Evolutionary conservation across 2,888 invertebrate genomes (phyloP).

Genomic region (Bombylius major): DNA sequence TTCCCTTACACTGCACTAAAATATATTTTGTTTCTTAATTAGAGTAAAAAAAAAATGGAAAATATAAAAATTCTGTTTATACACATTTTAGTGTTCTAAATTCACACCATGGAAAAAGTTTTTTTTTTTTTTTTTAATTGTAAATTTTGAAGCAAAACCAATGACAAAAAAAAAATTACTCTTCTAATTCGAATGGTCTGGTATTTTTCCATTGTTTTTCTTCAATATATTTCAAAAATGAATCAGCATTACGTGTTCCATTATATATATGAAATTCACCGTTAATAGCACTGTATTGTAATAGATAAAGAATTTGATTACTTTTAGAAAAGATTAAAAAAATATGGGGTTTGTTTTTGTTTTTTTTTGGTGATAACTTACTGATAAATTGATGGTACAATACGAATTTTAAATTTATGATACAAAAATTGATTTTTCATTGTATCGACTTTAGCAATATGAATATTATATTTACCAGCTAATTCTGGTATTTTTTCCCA

Average conservation of each 20-base stretch:
- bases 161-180: too few relatives aligned
- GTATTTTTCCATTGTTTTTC: conserved; percentile 76
- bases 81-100: too few relatives aligned
- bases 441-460: conserved; percentile 87
- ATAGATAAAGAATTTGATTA: not conserved
- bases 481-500: conserved; percentile 77
- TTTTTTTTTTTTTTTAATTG: too few relatives aligned
- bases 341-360: too few relatives aligned
- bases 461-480: conserved; percentile 59
- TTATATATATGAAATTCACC: conserved; percentile 91
- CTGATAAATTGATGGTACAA: conserved; percentile 96
- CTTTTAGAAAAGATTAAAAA: too few relatives aligned
- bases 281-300: conserved; percentile 70
- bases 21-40: too few relatives aligned
- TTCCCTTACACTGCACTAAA: too few relatives aligned
- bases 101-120: too few relatives aligned
- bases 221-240: conserved; percentile 74
- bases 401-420: conserved; percentile 94
- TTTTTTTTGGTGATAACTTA: conserved; percentile 50
- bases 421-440: conserved; percentile 89
- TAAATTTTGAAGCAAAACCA: too few relatives aligned
- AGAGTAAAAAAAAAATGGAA: too few relatives aligned
- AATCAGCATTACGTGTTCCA: conserved; percentile 76
- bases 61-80: too few relatives aligned
- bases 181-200: conserved; percentile 43